A percentile compares a stretch with the other conserved stretches of the same genome.
phyloP scores from a whole-genome alignment of 1,140 invertebrate genomes.

The Popillia japonica region DNA sequence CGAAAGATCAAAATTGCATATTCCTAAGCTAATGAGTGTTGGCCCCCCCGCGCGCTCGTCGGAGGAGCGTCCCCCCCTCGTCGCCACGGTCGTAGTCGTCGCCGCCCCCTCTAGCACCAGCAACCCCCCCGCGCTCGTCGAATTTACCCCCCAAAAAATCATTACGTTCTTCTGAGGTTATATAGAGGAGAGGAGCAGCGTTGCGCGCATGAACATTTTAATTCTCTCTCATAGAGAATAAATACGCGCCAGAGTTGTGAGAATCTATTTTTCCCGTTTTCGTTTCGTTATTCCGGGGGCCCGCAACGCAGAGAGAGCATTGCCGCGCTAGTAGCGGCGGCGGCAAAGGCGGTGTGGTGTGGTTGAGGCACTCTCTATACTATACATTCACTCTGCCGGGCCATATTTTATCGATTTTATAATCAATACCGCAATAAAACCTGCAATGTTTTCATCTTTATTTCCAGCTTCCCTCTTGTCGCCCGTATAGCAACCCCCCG shows the following conservation, averaged over 20 bases:
- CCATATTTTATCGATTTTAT: slow-evolving; percentile 64
- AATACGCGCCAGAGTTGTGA: slow-evolving; percentile 48
- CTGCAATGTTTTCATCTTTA: slow-evolving; percentile 63
- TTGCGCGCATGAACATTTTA: slow-evolving; percentile 59
- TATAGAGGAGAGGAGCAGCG: slow-evolving; percentile 42
- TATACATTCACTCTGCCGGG: slow-evolving; percentile 43
- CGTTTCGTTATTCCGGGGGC: slow-evolving; percentile 46
- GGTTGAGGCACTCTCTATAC: background rate
- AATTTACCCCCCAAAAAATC: slow-evolving; percentile 58
- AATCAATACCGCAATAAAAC: slow-evolving; percentile 63
- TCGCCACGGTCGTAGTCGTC: slow-evolving; percentile 27
- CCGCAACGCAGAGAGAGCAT: slow-evolving; percentile 35
- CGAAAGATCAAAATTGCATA: slow-evolving; percentile 49
- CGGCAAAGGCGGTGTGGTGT: slow-evolving; percentile 26
- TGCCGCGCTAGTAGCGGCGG: background rate
- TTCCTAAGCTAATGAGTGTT: slow-evolving; percentile 56
- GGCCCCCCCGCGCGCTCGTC: slow-evolving; percentile 42
- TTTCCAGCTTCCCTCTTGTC: slow-evolving; percentile 55
- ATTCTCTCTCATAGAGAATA: slow-evolving; percentile 53
- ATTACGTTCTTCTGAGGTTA: slow-evolving; percentile 60
- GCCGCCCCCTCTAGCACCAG: slow-evolving; percentile 33
- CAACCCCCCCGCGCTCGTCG: slow-evolving; percentile 36
- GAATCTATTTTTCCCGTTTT: slow-evolving; percentile 59
- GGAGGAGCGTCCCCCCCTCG: slow-evolving; percentile 35
- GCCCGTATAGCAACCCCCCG: background rate